Base-by-base conservation (phyloP, 2,888 invertebrate species). In the Campoletis raptor region DNA sequence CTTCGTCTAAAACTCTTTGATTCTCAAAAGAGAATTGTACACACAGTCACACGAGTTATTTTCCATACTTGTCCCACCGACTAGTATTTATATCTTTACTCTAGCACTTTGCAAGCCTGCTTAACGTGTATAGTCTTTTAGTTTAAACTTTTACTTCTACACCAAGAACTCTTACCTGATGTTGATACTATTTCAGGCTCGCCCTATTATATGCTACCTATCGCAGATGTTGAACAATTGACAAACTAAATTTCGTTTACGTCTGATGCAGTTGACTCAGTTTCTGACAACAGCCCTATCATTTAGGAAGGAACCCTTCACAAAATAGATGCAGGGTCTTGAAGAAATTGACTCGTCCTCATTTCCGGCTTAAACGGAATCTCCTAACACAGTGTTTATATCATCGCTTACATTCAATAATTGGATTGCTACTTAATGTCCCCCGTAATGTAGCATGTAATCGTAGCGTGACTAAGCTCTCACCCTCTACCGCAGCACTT, bases 11-110 rank as follows among this genome's bases (percentile, higher is more conserved):
- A 81, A 70, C 70, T 73, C 83, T 61, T 81, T 81, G 80, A 83
- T 83, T 83, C 77, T 81, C 70, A 66, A 61, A 76, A 73, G 74
- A 70, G 37, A 70, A 76, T 83, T 86, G 82, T 74, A 37, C 70
- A 21, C 30, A 48, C 48, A 66, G 76, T 80, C 45, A 24, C n/a
- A 70, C 64, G 54, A 54, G 76, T 80, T 79, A 45, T 40, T 24
- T 74, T 85, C 70, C 76, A 64, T 52, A 52, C 80, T 85, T 66
- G 24, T 78, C 74, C 10, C 42, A 40, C 30, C 40, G 48, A 10
- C 7, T 12, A 57, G 48, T 61, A 67, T 48, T 78, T 73, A 18
- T 54, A 70, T 10, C 52, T n/a, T 12, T 37, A 73, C 61, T 36
- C 12, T 45, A 48, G 73, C 72, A 73, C 73, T 73, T 73, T 81